A percentile compares a stretch with the other conserved stretches of the same genome.
phyloP scores from a whole-genome alignment of 2,113 vertebrate genomes.

The Prunella fulvescens region DNA sequence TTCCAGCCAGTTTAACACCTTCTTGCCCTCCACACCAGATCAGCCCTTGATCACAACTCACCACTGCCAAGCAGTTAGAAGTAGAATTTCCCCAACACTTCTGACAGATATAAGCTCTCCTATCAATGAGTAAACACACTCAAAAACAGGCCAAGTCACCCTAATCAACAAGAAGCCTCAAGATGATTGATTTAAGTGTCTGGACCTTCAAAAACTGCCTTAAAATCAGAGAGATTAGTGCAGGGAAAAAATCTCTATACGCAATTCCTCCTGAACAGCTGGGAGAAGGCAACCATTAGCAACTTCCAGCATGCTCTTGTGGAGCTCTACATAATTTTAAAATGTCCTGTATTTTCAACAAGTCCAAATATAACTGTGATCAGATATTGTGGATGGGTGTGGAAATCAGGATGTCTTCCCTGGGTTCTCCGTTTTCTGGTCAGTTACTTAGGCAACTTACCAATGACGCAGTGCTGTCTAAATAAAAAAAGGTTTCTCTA shows the following conservation, averaged over 20 bases:
- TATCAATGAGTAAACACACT: background rate
- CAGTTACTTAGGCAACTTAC: background rate
- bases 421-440: background rate
- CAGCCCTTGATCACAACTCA: background rate
- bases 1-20: background rate
- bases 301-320: background rate
- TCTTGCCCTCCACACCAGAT: background rate
- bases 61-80: background rate
- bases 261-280: background rate
- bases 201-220: background rate
- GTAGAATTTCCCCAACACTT: background rate
- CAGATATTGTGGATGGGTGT: background rate
- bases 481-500: background rate
- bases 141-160: background rate
- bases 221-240: background rate
- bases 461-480: background rate
- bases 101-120: background rate
- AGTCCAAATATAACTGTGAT: background rate
- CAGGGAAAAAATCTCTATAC: background rate
- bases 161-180: background rate
- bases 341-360: background rate
- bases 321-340: background rate
- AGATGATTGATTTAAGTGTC: background rate
- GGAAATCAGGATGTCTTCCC: background rate
- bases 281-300: background rate